phyloP scores from a whole-genome alignment of 2,797 vertebrate species.

The Enoplosus armatus region DNA sequence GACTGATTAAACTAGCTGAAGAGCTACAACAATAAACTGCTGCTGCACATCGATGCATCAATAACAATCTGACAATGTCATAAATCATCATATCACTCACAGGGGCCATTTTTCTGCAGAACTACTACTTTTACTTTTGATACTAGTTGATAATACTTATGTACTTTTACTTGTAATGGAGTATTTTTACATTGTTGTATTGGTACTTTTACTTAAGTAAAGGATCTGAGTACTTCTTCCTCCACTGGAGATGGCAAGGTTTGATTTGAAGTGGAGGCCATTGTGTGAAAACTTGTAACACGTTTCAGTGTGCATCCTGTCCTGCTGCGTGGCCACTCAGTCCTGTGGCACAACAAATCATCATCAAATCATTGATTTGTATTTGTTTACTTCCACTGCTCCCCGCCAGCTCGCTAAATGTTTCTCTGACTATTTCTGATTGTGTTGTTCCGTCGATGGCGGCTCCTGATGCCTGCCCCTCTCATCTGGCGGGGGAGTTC shows the following conservation, averaged over 20 bases:
- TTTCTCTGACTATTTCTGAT: constrained; percentile 47
- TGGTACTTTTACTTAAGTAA: not conserved
- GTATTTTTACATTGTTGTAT: not conserved
- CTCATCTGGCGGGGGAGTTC: constrained; percentile 40
- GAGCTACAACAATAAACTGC: not conserved
- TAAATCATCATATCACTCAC: not conserved
- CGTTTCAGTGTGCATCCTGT: constrained; percentile 13
- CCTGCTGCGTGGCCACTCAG: constrained; percentile 24
- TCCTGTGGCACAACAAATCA: constrained; percentile 33
- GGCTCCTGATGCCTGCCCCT: constrained; percentile 37
- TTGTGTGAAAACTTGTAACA: not conserved
- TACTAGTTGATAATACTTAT: not conserved
- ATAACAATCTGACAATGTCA: too few relatives aligned
- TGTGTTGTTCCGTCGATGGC: constrained; percentile 36
- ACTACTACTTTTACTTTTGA: not conserved
- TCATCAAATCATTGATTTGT: constrained; percentile 39
- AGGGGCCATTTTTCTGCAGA: not conserved
- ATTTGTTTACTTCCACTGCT: constrained; percentile 41
- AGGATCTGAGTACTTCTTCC: not conserved
- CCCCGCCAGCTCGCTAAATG: constrained; percentile 29
- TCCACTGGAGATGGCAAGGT: not conserved
- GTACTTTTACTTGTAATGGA: too few relatives aligned
- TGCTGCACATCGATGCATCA: constrained; percentile 9
- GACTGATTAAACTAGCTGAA: not conserved
- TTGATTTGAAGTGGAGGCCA: not conserved